Evolutionary conservation across 2,797 vertebrate genomes (phyloP), one percentile per base, ranked within the genome.

Genomic region (Crocodylus rhombifer): DNA sequence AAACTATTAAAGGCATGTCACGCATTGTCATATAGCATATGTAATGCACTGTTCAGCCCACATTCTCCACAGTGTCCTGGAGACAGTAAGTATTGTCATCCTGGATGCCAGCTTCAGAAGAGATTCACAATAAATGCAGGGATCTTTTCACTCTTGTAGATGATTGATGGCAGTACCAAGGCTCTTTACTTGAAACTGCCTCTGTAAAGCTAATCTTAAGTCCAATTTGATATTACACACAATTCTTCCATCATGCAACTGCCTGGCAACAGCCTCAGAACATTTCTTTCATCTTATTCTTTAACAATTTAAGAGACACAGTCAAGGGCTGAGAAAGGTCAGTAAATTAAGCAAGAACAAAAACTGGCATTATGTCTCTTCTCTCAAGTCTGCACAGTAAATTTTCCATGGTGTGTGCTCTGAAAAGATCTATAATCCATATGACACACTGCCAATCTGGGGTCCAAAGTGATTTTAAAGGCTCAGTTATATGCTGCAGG

Each of bases 271-370:
- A 93, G 84, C 81, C 85, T 94, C 84, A 85, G 77, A 88, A 85
- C 16, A 69, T 81, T 95, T 91, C 77, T 95, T 93, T 95, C 79
- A 77, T 96, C 78, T 92, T 87, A 82, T 86, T 93, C 78, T 36
- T 76, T 5, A 63, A 56, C 71, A 73, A 51, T n/a, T 93, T 91
- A 89, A 92, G 86, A 93, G 93, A 80, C 42, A 81, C 7, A 82
- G 92, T 69, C 57, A 73, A 85, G 75, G 74, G 61, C 79, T 93
- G 63, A 36, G 83, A 94, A 93, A 82, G 83, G 83, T 91, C 80
- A 83, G 77, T 86, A 95, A 94, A 93, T 96, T 95, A 91, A 94
- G 89, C 36, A 93, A 92, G 80, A 95, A 91, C 67, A 95, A 90
- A 95, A 93, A 14, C 26, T 76, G 73, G 82, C 69, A 87, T 95